Base-by-base conservation (phyloP, 2,797 vertebrate genomes). In the Salarias fasciatus region DNA sequence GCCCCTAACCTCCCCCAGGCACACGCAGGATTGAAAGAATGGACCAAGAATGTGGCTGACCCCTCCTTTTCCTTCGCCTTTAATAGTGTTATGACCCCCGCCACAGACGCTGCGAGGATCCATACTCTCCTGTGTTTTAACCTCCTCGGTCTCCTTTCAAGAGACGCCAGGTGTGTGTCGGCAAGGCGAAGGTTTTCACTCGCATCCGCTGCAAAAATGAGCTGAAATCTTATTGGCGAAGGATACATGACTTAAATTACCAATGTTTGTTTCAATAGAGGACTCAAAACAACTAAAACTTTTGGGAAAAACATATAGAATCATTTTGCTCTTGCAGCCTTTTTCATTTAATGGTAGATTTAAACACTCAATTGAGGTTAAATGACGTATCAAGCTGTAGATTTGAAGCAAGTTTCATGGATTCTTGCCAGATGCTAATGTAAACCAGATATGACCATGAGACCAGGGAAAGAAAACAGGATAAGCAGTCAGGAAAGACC, bases 1-100 rank as follows among this genome's bases (percentile, higher is more conserved):
- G 73, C 65, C 80, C 64, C 72, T 72, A 63, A 82, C 86, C 74
- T 86, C 77, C 89, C 86, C 61, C 82, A 79, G 83, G 78, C 87
- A 77, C 69, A 84, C n/a, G 55, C 49, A 79, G 65, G 71, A 76
- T 60, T 59, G 55, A 72, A 79, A 86, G 86, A 91, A 87, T 79
- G 70, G 69, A 77, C 44, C 58, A 85, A 82, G 85, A 91, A 90
- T 91, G 82, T 71, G 65, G 48, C 42, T 30, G 54, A 72, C 72
- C 78, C 82, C 75, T 52, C 76, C 72, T 59, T 60, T 42, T 52
- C 10, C 35, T 58, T 30, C 43, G 50, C 40, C 62, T 68, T 69
- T 75, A 69, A 67, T 42, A 60, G 56, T 4, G n/a, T 57, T 56
- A 60, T 38, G 1, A n/a, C 14, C 47, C 11, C 50, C 55, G 31